Evolutionary conservation across 1,140 invertebrate species (phyloP).

Genomic region (Leptinotarsa texana): DNA sequence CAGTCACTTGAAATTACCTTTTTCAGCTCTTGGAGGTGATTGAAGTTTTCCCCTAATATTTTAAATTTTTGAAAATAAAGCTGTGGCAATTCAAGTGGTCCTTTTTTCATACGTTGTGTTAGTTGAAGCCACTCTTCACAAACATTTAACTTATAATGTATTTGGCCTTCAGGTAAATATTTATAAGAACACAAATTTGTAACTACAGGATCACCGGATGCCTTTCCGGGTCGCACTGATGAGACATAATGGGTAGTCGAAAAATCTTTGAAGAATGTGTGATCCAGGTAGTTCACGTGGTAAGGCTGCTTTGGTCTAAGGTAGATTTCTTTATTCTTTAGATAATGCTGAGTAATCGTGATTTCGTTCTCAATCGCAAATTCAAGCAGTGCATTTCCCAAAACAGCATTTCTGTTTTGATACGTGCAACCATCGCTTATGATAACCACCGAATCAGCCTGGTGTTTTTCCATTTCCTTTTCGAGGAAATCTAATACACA

Average conservation of each 20-base stretch:
- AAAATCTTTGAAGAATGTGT: conserved; percentile 18
- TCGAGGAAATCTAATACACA: conserved; percentile 20
- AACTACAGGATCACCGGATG: neutral
- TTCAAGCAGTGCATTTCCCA: conserved; percentile 51
- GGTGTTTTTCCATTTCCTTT: conserved; percentile 9
- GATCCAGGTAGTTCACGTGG: conserved; percentile 7
- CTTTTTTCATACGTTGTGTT: neutral
- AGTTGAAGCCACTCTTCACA: conserved; percentile 15
- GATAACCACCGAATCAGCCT: conserved; percentile 12
- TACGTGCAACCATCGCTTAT: conserved; percentile 26
- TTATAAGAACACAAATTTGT: neutral
- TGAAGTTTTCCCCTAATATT: too few species aligned
- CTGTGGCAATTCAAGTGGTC: neutral
- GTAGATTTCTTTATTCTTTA: conserved; percentile 32
- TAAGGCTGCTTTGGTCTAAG: conserved; percentile 34
- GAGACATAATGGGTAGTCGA: neutral
- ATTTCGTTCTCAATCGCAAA: conserved; percentile 44
- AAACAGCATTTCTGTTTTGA: conserved; percentile 51
- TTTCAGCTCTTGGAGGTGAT: conserved; percentile 14
- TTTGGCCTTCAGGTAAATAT: conserved; percentile 14
- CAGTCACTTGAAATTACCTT: conserved; percentile 16
- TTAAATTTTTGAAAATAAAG: neutral
- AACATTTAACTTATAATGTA: conserved; percentile 10
- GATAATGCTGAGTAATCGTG: conserved; percentile 54
- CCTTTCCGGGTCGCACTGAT: neutral